Conservation (phyloP, 2,888 invertebrate genomes). For the Seladonia tumulorum region DNA sequence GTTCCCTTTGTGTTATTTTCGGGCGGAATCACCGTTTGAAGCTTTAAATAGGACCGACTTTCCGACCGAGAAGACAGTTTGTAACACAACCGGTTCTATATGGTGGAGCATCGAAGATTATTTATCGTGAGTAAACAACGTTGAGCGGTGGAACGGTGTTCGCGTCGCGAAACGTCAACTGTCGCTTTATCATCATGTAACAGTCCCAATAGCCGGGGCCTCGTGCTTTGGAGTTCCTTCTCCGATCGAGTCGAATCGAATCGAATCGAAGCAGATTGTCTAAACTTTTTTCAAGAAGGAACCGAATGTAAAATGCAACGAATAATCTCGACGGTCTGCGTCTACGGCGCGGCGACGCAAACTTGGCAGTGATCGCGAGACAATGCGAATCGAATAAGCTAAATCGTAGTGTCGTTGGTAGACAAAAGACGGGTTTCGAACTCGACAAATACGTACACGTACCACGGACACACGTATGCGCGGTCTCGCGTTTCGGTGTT, state of each 20-base stretch:
- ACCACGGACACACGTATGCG: not conserved
- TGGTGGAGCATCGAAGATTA: constrained; percentile 83
- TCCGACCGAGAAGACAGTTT: constrained; percentile 81
- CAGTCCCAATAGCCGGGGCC: not conserved
- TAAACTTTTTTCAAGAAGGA: not conserved
- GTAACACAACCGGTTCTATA: constrained; percentile 78
- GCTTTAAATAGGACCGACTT: constrained; percentile 84
- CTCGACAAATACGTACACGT: not conserved
- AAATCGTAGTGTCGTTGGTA: not conserved
- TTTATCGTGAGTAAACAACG: constrained; percentile 83
- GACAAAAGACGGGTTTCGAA: not conserved
- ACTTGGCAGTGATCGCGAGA: not conserved
- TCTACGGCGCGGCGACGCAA: not conserved
- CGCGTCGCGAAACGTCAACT: constrained; percentile 40
- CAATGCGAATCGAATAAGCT: not conserved
- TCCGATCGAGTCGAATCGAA: not conserved
- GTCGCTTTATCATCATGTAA: not conserved
- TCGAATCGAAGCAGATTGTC: not conserved
- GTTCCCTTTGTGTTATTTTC: constrained; percentile 84
- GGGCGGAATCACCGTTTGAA: constrained; percentile 79
- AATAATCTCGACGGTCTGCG: not conserved
- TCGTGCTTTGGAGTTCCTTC: not conserved
- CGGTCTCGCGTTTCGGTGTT: not conserved
- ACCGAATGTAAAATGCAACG: not conserved
- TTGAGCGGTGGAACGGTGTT: not conserved